Evolutionary conservation across 2,113 vertebrate genomes (phyloP).

Genomic region (Camarhynchus parvulus): DNA sequence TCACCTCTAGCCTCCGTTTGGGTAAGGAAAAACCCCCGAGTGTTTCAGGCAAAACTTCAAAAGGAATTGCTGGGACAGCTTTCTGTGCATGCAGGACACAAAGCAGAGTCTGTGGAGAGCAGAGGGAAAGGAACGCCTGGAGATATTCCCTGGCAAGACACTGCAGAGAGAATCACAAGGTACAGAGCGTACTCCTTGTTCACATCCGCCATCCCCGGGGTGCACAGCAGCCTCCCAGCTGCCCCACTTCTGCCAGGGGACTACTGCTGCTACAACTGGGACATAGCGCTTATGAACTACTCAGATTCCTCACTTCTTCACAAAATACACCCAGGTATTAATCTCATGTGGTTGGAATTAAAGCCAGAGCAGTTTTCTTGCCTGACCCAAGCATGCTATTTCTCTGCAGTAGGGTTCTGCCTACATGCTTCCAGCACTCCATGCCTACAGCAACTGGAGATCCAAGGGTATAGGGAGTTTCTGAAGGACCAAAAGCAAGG

Average conservation of each 20-base stretch:
- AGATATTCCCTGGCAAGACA: slow-evolving; percentile 16
- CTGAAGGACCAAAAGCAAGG: not conserved
- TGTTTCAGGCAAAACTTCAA: slow-evolving; percentile 20
- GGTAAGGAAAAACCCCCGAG: not conserved
- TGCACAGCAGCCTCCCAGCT: not conserved
- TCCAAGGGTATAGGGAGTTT: not conserved
- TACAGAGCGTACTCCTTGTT: not conserved
- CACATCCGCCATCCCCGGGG: not conserved
- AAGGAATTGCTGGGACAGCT: slow-evolving; percentile 5
- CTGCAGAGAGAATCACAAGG: slow-evolving; percentile 8
- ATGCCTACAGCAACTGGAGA: not conserved
- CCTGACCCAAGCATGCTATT: not conserved
- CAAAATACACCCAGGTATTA: not conserved
- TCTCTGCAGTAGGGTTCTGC: not conserved
- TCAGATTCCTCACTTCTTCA: not conserved
- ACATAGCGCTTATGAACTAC: not conserved
- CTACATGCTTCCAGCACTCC: not conserved
- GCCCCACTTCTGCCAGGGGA: not conserved
- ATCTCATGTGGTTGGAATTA: not conserved
- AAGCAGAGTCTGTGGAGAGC: not conserved
- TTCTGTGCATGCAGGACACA: not conserved
- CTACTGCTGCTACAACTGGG: not conserved
- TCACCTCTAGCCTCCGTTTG: not conserved
- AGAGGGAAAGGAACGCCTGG: not conserved
- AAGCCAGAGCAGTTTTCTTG: not conserved